Conservation (phyloP, 1,140 invertebrate genomes). For the Sitophilus oryzae region DNA sequence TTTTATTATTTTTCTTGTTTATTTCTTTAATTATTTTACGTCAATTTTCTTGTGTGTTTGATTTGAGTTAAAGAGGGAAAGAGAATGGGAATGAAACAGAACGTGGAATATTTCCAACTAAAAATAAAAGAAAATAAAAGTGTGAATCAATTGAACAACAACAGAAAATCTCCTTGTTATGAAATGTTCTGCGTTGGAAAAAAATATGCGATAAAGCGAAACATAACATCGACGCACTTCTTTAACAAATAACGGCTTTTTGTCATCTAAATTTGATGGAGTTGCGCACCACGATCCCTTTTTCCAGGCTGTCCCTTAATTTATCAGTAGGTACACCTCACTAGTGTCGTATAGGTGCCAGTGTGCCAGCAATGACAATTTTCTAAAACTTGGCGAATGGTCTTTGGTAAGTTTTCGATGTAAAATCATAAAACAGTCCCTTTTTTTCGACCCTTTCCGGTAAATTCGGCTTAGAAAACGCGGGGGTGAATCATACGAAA, state of each 20-base stretch:
- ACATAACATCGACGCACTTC: constrained; percentile 34
- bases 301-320: constrained; percentile 42
- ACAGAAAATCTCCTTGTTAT: constrained; percentile 3
- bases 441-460: neutral
- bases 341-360: constrained; percentile 44
- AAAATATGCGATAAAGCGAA: constrained; percentile 22
- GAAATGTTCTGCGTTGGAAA: constrained; percentile 16
- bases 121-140: constrained; percentile 4
- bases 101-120: neutral
- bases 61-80: neutral
- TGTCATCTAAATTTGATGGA: constrained; percentile 45
- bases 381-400: constrained; percentile 41
- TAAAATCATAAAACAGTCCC: neutral
- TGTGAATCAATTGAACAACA: constrained; percentile 2
- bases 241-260: constrained; percentile 44
- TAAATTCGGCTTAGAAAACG: neutral
- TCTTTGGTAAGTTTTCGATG: constrained; percentile 39
- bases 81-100: neutral
- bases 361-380: constrained; percentile 44
- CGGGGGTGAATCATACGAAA: neutral
- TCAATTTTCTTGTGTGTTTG: too few relatives aligned
- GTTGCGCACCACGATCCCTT: constrained; percentile 41
- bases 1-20: too few relatives aligned
- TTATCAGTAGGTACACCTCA: constrained; percentile 45
- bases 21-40: too few relatives aligned